phyloP scores from a whole-genome alignment of 2,797 vertebrate species.

The Nannoperca obscura region DNA sequence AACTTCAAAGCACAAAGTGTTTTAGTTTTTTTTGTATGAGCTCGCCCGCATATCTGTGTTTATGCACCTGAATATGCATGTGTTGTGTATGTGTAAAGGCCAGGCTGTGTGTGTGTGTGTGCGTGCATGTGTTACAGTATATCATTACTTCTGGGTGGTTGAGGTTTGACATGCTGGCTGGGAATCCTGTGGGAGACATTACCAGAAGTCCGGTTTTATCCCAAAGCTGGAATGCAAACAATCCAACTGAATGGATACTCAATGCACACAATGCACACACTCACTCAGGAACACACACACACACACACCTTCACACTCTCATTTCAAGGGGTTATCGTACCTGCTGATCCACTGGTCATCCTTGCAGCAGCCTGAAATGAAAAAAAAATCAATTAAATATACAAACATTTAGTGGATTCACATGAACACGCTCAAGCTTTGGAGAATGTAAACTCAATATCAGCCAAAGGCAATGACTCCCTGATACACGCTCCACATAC shows the following conservation, averaged over 20 bases:
- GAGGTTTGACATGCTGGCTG: slow-evolving; percentile 66
- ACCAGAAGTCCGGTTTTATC: slow-evolving; percentile 79
- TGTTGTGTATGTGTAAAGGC: slow-evolving; percentile 32
- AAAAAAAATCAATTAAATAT: slow-evolving; percentile 45
- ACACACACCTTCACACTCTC: slow-evolving; percentile 19
- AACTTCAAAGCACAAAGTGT: slow-evolving; percentile 33
- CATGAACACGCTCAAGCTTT: slow-evolving; percentile 3
- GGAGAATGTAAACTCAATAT: slow-evolving; percentile 50
- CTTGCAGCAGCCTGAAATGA: slow-evolving; percentile 70
- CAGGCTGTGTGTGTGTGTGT: slow-evolving; percentile 9
- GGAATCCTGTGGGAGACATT: slow-evolving; percentile 74
- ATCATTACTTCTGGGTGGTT: slow-evolving; percentile 75
- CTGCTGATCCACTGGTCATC: slow-evolving; percentile 76
- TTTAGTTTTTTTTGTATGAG: slow-evolving; percentile 21
- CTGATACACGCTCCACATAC: neutral
- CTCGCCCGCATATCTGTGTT: slow-evolving; percentile 42
- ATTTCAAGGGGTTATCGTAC: slow-evolving; percentile 63
- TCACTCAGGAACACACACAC: neutral
- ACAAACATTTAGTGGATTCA: slow-evolving; percentile 29
- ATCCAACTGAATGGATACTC: slow-evolving; percentile 56
- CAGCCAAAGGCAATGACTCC: slow-evolving; percentile 35
- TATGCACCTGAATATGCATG: slow-evolving; percentile 41
- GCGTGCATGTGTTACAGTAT: slow-evolving; percentile 46
- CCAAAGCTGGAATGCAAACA: slow-evolving; percentile 73
- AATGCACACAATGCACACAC: slow-evolving; percentile 10